Conservation (phyloP, 2,797 vertebrate genomes). For the Mormyrops attenuatus region DNA sequence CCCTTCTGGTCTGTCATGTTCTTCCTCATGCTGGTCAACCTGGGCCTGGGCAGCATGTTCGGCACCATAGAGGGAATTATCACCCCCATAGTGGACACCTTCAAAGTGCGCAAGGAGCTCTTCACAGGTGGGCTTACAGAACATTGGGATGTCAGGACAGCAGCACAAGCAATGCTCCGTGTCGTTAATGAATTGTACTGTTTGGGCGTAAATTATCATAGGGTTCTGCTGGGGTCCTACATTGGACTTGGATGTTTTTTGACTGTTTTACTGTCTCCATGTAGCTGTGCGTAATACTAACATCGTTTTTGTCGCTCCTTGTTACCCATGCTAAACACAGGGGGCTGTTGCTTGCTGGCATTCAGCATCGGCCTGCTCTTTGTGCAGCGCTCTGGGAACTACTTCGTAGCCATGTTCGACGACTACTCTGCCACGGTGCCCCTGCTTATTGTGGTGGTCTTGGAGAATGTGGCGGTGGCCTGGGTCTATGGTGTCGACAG, state of each 20-base stretch:
- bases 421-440: slow-evolving; percentile 94
- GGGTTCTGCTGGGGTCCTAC: neutral
- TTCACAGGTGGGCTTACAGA: slow-evolving; percentile 73
- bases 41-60: slow-evolving; percentile 97
- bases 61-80: slow-evolving; percentile 95
- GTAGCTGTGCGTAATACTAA: neutral
- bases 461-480: slow-evolving; percentile 87
- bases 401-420: slow-evolving; percentile 96
- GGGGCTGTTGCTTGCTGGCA: slow-evolving; percentile 79
- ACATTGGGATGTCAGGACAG: neutral
- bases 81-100: slow-evolving; percentile 87
- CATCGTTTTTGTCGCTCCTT: neutral
- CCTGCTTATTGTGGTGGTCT: slow-evolving; percentile 83
- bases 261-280: neutral
- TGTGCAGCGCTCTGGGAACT: slow-evolving; percentile 93
- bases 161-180: neutral
- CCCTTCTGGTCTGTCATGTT: slow-evolving; percentile 99
- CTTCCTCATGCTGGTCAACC: slow-evolving; percentile 94
- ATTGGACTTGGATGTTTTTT: neutral
- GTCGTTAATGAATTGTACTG: neutral
- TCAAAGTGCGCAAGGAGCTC: slow-evolving; percentile 92
- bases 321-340: slow-evolving; percentile 51
- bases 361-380: slow-evolving; percentile 89
- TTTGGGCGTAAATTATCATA: neutral
- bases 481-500: slow-evolving; percentile 90